These are phyloP conservation scores for Myripristis jacobus DNA, from an alignment of 2,797 vertebrate genomes.

Conservation along the genomic window DNA sequence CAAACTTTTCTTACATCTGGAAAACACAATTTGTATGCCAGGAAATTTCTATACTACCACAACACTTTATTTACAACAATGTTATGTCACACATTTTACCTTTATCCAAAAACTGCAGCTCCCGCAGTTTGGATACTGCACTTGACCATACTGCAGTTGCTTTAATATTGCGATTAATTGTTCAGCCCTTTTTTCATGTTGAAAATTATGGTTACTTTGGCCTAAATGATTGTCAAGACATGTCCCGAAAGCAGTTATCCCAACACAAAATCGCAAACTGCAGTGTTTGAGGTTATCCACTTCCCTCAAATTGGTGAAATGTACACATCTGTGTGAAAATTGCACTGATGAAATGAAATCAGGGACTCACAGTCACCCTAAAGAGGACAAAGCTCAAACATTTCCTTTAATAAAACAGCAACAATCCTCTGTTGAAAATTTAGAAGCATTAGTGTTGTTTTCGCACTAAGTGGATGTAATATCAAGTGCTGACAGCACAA, in stretches of 20 bases:
- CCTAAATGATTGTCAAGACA: not conserved
- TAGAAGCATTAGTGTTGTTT: not conserved
- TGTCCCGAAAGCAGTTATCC: not conserved
- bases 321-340: slow-evolving; percentile 30
- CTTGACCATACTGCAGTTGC: no score
- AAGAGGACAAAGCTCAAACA: slow-evolving; percentile 30
- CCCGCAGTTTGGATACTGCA: no score
- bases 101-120: no score
- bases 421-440: not conserved
- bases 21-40: no score
- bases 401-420: not conserved
- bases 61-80: no score
- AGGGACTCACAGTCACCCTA: not conserved
- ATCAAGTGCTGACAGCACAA: not conserved
- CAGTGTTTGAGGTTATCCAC: slow-evolving; percentile 29
- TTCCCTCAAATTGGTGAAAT: slow-evolving; percentile 38
- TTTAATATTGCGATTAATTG: no score
- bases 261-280: slow-evolving; percentile 3
- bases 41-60: no score
- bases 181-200: no score
- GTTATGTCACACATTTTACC: no score
- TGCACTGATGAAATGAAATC: slow-evolving; percentile 43
- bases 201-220: no score
- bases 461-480: not conserved
- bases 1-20: no score